Base-by-base conservation (phyloP, 2,888 invertebrate species). In the Drosophila prolongata region DNA sequence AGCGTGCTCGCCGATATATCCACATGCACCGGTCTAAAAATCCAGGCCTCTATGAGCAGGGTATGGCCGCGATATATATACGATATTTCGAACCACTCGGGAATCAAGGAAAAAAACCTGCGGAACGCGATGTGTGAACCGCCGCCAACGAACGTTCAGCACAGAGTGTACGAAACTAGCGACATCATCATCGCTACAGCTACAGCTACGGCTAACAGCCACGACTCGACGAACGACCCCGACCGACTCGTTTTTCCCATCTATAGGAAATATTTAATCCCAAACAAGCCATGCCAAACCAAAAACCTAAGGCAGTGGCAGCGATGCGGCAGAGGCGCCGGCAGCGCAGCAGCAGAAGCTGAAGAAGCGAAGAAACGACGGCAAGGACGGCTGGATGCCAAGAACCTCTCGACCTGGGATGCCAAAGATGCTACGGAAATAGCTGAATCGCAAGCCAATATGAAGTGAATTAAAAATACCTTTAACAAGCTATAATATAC, bases 221-320 rank as follows among this genome's bases (percentile, higher is more conserved):
- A 56, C 83, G 79, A 84, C 85, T 71, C 79, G 77, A 87, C 80
- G 87, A 85, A 74, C 88, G 84, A 82, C 84, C 84, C 86, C 84
- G 79, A 86, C 88, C 88, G 88, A 86, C 89, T 87, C 86, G 86
- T 87, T 87, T 88, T 89, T 87, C 87, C 87, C 86, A 87, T 87
- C 86, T 89, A 87, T 87, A 87, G 89, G 87, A 86, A 86, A 87
- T 88, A 85, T 87, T 88, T 84, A 86, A 86, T 89, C 86, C 85
- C 89, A 86, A 86, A 85, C 89, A 84, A 84, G 88, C 79, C 85
- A 81, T 60, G 77, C 78, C 76, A 83, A 80, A 67, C 86, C 83
- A 82, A 69, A 69, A 52, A 69, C 77, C 80, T 73, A 64, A 67
- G 50, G 69, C 74, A 60, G 55, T 56, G 47, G 53, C 55, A 50